phyloP scores from a whole-genome alignment of 2,888 invertebrate genomes.

The Agrenia bidenticulata region DNA sequence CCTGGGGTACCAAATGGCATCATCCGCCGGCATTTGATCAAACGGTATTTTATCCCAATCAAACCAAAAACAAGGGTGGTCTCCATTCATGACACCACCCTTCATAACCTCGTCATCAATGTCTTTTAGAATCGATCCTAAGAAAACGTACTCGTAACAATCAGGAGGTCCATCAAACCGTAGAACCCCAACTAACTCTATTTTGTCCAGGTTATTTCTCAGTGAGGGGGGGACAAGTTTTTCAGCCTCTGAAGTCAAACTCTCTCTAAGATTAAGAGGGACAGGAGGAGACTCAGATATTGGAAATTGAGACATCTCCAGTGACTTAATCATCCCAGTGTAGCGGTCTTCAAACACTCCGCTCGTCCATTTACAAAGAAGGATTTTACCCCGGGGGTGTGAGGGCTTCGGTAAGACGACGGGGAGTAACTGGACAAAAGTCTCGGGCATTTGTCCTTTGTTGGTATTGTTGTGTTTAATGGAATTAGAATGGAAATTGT shows the following conservation, averaged over 20 bases:
- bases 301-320: neutral
- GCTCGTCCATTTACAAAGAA: conserved; percentile 33
- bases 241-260: conserved; percentile 13
- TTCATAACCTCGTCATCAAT: neutral
- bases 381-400: conserved; percentile 15
- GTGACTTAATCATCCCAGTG: conserved; percentile 31
- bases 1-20: conserved; percentile 38
- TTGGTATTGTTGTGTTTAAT: too few relatives aligned
- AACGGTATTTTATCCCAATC: conserved; percentile 35
- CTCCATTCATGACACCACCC: neutral
- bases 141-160: conserved; percentile 33
- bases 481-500: too few relatives aligned
- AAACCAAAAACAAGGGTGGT: conserved; percentile 32
- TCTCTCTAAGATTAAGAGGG: neutral
- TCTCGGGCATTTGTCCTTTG: too few relatives aligned
- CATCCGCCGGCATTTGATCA: conserved; percentile 38
- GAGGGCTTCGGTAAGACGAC: neutral
- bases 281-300: conserved; percentile 4
- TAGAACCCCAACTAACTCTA: conserved; percentile 28
- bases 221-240: conserved; percentile 17
- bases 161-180: conserved; percentile 33
- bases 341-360: conserved; percentile 35
- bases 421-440: conserved; percentile 24
- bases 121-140: too few relatives aligned
- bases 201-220: neutral